Conservation (phyloP, 2,888 invertebrate species). For the Caenorhabditis wallacei region DNA sequence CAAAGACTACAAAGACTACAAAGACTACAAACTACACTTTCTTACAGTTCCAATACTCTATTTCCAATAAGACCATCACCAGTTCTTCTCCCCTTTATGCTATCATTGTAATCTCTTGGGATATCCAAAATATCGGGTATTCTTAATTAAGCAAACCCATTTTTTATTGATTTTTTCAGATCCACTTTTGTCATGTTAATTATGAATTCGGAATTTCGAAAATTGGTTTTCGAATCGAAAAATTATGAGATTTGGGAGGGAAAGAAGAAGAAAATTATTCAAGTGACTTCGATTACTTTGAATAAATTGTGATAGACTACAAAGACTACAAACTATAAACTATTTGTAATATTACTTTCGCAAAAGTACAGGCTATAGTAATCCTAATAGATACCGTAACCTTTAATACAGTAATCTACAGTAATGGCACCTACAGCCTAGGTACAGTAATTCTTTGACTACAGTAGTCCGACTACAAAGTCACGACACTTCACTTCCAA, state of each 20-base stretch:
- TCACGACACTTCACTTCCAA: too few species aligned
- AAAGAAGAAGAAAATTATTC: neutral
- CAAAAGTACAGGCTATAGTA: too few species aligned
- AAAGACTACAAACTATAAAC: neutral
- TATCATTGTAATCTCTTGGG: slow-evolving; percentile 21
- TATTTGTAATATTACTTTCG: too few species aligned
- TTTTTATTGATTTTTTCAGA: slow-evolving; percentile 1
- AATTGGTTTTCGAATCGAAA: neutral
- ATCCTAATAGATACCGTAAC: too few species aligned
- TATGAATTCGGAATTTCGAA: slow-evolving; percentile 28
- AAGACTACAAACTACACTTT: neutral
- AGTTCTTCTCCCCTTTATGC: slow-evolving; percentile 6
- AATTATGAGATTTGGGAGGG: neutral
- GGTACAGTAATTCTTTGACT: too few species aligned
- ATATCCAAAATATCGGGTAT: slow-evolving; percentile 46
- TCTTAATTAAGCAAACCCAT: neutral
- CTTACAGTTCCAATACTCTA: slow-evolving; percentile 36
- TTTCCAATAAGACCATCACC: neutral
- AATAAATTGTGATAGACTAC: too few species aligned
- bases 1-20: neutral
- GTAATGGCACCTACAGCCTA: too few species aligned
- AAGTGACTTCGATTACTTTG: neutral
- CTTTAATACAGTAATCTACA: too few species aligned
- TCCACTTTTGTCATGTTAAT: slow-evolving; percentile 36
- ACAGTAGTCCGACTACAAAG: too few species aligned